Conservation (phyloP, 2,888 invertebrate species). For the Noctua pronuba region DNA sequence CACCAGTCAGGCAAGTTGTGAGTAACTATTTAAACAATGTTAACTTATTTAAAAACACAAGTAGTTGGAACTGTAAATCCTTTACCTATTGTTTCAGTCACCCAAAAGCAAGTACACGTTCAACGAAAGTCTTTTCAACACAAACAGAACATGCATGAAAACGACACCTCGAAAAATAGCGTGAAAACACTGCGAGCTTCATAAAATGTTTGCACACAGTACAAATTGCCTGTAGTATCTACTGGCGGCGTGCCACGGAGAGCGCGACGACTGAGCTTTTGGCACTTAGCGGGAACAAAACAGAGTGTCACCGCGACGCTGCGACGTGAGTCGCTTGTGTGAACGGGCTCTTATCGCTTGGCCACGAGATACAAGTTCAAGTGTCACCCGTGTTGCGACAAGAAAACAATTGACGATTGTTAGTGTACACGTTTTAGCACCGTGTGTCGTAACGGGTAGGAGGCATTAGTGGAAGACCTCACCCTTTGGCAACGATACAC, state of each 20-base stretch:
- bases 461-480: too few species aligned
- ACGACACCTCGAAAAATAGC: slow-evolving; percentile 48
- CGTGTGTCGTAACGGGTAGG: too few species aligned
- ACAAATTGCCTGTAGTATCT: slow-evolving; percentile 59
- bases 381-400: not conserved
- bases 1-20: too few species aligned
- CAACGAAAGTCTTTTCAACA: not conserved
- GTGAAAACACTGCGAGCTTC: slow-evolving; percentile 39
- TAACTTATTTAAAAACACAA: not conserved
- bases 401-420: too few species aligned
- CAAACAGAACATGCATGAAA: slow-evolving; percentile 32
- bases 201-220: slow-evolving; percentile 58
- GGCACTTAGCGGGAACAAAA: slow-evolving; percentile 59
- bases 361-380: not conserved
- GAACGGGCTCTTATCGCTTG: slow-evolving; percentile 23
- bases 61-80: not conserved
- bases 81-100: slow-evolving; percentile 1
- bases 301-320: slow-evolving; percentile 41
- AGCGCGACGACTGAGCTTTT: slow-evolving; percentile 49
- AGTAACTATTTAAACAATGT: not conserved
- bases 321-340: slow-evolving; percentile 46
- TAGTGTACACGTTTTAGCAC: too few species aligned
- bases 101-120: slow-evolving; percentile 9
- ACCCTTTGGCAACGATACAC: too few species aligned
- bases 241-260: slow-evolving; percentile 60